Evolutionary conservation across 2,797 vertebrate genomes (phyloP), one percentile per base, ranked within the genome.

Genomic region (Hydrolagus colliei): DNA sequence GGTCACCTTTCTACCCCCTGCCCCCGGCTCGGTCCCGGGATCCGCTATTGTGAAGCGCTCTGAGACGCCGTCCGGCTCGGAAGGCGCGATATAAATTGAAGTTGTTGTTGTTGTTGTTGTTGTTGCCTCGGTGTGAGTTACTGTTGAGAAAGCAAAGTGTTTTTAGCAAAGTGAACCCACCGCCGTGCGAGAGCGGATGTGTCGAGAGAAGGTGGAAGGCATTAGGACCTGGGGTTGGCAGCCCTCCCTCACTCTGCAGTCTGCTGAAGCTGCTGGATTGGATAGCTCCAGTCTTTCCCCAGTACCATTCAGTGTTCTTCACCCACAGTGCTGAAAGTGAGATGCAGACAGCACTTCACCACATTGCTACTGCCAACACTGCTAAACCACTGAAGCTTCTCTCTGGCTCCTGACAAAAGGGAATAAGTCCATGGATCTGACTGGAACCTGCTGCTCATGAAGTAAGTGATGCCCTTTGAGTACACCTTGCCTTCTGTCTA

Each of bases 141-240:
- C 22, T 32, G n/a, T 13, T 10, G 78, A 16, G 0, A 14, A 65
- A 27, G 78, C 8, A 65, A 65, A 20, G 62, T 35, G 20, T 68
- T 71, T 9, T 1, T 2, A 7, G 35, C 0, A 6, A 20, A 11
- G 5, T 1, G 2, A 27, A 32, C 9, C 13, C 2, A 8, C 27
- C 41, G 2, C 13, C 6, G 16, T 59, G n/a, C 12, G 41, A 16
- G 10, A 3, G 27, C 20, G 11, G 22, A 1, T 10, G 16, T 16
- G 79, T 12, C 27, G 27, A 32, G 7, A 41, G 9, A 11, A 63
- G 5, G 27, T 27, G 27, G 79, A 18, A 41, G 79, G 79, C 79
- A 10, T 68, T 84, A 84, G 79, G 79, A 84, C 79, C 79, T 52
- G 65, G 65, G 65, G 1, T 71, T 11, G 27, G 79, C 32, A 80